Percentiles rank a stretch among this genome's conserved stretches.
phyloP scores from a whole-genome alignment of 2,888 invertebrate species.

The Brassicogethes aeneus region DNA sequence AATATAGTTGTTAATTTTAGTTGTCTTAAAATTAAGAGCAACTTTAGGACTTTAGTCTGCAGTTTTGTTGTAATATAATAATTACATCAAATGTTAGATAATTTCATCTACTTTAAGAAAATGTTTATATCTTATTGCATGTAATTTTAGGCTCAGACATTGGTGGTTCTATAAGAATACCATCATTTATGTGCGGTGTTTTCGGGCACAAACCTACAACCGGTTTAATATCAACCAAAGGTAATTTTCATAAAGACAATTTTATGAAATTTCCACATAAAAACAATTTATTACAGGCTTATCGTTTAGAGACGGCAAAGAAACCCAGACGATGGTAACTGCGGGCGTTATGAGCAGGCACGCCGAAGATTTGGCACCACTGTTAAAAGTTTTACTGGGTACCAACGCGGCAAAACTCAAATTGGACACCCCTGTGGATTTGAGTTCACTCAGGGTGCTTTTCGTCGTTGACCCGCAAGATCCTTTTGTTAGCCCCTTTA shows the following conservation, averaged over 20 bases:
- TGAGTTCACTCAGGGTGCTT: constrained; percentile 61
- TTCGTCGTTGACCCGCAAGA: constrained; percentile 72
- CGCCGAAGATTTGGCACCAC: constrained; percentile 69
- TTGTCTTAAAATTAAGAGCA: too few species aligned
- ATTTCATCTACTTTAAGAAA: too few species aligned
- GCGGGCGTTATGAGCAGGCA: constrained; percentile 76
- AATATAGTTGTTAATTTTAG: too few species aligned
- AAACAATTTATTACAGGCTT: constrained; percentile 41
- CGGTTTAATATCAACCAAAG: constrained; percentile 40
- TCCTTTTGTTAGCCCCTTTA: constrained; percentile 61
- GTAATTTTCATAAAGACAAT: constrained; percentile 19
- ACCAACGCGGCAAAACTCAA: constrained; percentile 46
- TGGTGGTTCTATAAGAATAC: constrained; percentile 93
- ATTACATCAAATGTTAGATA: too few species aligned
- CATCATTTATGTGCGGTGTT: constrained; percentile 81
- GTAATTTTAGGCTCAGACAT: constrained; percentile 75
- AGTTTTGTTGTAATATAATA: too few species aligned
- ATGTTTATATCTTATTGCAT: too few species aligned
- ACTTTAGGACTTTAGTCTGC: too few species aligned
- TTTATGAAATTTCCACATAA: background rate
- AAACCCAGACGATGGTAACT: constrained; percentile 67
- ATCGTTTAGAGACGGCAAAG: constrained; percentile 59
- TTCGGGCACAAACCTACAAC: constrained; percentile 75
- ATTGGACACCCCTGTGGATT: constrained; percentile 51
- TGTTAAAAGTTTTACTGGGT: constrained; percentile 57